These are phyloP conservation scores for Pseudanteris insignis DNA, from an alignment of 2,888 invertebrate genomes.

Conservation along the genomic window DNA sequence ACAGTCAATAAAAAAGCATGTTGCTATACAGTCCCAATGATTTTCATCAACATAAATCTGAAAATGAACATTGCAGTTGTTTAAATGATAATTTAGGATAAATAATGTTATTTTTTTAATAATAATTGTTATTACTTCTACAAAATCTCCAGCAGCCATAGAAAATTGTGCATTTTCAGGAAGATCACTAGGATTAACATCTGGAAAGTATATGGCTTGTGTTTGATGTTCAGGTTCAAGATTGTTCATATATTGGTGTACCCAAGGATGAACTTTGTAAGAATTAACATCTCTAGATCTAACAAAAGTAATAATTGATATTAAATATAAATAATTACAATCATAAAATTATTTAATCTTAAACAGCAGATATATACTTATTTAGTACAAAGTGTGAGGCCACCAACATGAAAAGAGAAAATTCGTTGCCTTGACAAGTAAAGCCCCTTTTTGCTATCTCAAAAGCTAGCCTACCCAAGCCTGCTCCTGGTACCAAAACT, in stretches of 20 bases:
- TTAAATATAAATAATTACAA: slow-evolving; percentile 3
- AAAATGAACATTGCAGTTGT: no score
- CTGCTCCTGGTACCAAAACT: slow-evolving; percentile 95
- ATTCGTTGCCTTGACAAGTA: slow-evolving; percentile 96
- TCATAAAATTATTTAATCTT: slow-evolving; percentile 3
- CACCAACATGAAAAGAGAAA: slow-evolving; percentile 96
- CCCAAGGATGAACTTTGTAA: slow-evolving; percentile 90
- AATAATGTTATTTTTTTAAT: no score
- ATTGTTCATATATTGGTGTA: slow-evolving; percentile 94
- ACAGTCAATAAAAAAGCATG: slow-evolving; percentile 99
- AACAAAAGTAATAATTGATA: slow-evolving; percentile 3
- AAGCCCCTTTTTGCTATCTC: slow-evolving; percentile 92
- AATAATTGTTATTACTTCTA: slow-evolving; percentile 83
- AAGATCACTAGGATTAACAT: slow-evolving; percentile 79
- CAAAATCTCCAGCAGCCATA: slow-evolving; percentile 97
- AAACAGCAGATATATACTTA: slow-evolving; percentile 71
- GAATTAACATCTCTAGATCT: slow-evolving; percentile 75
- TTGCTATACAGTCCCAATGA: slow-evolving; percentile 91
- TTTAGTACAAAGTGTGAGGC: slow-evolving; percentile 96
- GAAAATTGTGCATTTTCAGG: slow-evolving; percentile 79
- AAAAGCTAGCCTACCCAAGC: slow-evolving; percentile 91
- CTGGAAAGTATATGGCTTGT: slow-evolving; percentile 83
- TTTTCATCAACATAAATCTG: slow-evolving; percentile 76
- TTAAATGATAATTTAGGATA: no score
- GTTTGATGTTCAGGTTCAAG: slow-evolving; percentile 83